Conservation (phyloP, 2,113 vertebrate genomes). For the Tragelaphus strepsiceros region DNA sequence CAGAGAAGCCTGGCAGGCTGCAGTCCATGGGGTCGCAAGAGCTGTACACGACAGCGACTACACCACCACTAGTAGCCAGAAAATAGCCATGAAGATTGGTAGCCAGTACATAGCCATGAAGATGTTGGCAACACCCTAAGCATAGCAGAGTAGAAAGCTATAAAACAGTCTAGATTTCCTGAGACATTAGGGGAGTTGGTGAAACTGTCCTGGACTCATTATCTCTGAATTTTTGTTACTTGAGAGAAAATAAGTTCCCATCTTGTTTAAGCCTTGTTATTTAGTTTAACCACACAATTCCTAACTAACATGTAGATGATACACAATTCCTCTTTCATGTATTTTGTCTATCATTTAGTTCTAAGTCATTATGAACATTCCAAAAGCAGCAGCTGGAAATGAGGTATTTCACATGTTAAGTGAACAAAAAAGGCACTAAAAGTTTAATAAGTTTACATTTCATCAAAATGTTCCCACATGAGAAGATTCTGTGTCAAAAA, state of each 20-base stretch:
- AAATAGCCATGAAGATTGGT: background rate
- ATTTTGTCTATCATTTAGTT: background rate
- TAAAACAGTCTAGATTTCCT: background rate
- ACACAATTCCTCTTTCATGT: background rate
- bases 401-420: background rate
- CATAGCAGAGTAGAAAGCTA: background rate
- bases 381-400: slow-evolving; percentile 27
- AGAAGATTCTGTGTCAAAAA: background rate
- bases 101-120: background rate
- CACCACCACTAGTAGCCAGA: background rate
- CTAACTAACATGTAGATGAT: background rate
- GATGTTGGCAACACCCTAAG: background rate
- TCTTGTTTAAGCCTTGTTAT: background rate
- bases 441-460: background rate
- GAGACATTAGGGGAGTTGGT: background rate
- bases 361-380: background rate
- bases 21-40: background rate
- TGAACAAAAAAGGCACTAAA: background rate
- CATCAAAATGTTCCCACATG: background rate
- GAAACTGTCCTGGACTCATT: background rate
- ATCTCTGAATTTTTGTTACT: slow-evolving; percentile 31
- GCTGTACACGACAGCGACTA: background rate
- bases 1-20: background rate
- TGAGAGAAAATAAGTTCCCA: background rate
- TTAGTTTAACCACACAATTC: background rate